Percentiles rank a stretch among this genome's conserved stretches.
Evolutionary conservation across 2,888 invertebrate species (phyloP).

Genomic region (Empis livida): DNA sequence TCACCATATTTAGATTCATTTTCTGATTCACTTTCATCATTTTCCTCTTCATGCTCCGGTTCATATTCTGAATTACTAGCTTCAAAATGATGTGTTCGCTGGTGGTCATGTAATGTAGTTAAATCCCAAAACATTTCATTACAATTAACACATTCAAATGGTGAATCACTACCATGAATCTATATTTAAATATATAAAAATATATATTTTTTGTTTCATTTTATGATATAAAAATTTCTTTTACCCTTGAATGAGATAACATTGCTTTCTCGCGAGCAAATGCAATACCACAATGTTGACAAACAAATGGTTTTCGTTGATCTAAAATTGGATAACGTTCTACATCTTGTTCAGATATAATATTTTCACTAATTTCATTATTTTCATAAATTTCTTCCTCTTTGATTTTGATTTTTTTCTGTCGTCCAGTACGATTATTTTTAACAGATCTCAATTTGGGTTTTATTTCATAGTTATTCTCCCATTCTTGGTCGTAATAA

Average conservation of each 20-base stretch:
- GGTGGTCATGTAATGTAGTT: conserved; percentile 45
- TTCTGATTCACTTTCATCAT: conserved; percentile 39
- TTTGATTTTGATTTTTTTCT: conserved; percentile 11
- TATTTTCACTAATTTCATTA: too few relatives aligned
- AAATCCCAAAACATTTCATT: conserved; percentile 71
- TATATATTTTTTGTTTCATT: not conserved
- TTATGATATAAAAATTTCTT: not conserved
- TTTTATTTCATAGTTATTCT: conserved; percentile 1
- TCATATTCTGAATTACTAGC: conserved; percentile 36
- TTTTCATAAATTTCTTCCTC: conserved; percentile 6
- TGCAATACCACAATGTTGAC: conserved; percentile 60
- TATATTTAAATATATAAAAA: conserved; percentile 20
- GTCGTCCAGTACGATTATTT: conserved; percentile 7
- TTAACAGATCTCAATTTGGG: conserved; percentile 2
- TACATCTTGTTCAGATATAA: conserved; percentile 1
- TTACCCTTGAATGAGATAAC: conserved; percentile 56
- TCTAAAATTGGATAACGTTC: conserved; percentile 46
- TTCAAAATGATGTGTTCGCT: conserved; percentile 44
- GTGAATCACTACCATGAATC: conserved; percentile 67
- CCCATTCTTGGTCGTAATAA: conserved; percentile 31
- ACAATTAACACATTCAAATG: conserved; percentile 65
- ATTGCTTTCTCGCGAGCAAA: conserved; percentile 73
- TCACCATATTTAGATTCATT: conserved; percentile 47
- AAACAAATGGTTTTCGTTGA: conserved; percentile 66
- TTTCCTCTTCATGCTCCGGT: conserved; percentile 28